Evolutionary conservation across 2,113 vertebrate genomes (phyloP), one percentile per base, ranked within the genome.

Genomic region (Alligator mississippiensis): DNA sequence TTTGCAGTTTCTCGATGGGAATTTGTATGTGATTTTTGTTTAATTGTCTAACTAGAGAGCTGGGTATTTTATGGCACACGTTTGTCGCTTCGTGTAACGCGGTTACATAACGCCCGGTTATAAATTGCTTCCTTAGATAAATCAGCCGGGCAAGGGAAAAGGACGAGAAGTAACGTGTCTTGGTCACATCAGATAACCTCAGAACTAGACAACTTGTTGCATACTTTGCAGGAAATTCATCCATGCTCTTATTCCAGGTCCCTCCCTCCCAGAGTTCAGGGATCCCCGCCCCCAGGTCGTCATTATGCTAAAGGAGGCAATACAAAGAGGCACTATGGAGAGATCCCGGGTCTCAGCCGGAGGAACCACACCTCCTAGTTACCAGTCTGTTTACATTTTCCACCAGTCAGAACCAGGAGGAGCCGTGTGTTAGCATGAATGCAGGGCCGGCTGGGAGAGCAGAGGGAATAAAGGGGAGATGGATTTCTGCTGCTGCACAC

Each of bases 321-420:
- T 84, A 95, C 90, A 90, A 82, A 80, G 95, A 96, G 95, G 93
- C 96, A 83, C 95, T 96, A 93, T 95, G 96, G 95, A 96, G 94
- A 94, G 90, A 25, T 85, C 22, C 72, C 22, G 3, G 81, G 83
- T 96, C 80, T 84, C 87, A 81, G 77, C 85, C 80, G 58, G 76
- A 66, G 88, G 90, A 59, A 34, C 68, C 86, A 75, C 54, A 92
- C 86, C 92, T 93, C 92, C 90, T 84, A 86, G 97, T 96, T 96
- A 95, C 96, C 96, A 82, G 72, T 93, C 54, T 93, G 93, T 96
- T 97, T 96, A 96, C 97, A 93, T 94, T 96, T 93, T 94, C 93
- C 92, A 30, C 89, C 92, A 87, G 82, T 95, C 95, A 88, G 64
- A 91, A 95, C 92, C 77, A 78, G 83, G 97, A 96, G 96, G 95